Conservation (phyloP, 2,797 vertebrate species). For the Chiroxiphia lanceolata region DNA sequence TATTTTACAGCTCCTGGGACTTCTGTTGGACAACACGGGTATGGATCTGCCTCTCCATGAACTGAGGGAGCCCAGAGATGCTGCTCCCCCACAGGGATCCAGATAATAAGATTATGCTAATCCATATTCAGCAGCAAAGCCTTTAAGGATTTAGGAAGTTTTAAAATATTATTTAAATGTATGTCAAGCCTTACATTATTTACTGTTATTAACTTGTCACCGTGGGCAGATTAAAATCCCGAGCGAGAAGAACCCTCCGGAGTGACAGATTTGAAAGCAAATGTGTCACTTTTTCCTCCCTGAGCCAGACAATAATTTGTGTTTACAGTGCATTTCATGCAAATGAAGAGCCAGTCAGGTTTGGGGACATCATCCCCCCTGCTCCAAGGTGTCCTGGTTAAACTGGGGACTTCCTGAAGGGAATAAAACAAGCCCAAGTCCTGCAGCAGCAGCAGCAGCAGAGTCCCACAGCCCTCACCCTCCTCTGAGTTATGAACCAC, state of each 20-base stretch:
- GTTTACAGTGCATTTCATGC: neutral
- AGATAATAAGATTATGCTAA: neutral
- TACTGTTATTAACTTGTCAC: neutral
- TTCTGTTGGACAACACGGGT: neutral
- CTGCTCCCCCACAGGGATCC: neutral
- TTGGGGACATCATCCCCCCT: neutral
- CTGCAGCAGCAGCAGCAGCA: too few species aligned
- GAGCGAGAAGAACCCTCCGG: neutral
- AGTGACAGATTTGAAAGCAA: neutral
- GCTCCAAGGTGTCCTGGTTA: fast-evolving
- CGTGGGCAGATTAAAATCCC: neutral
- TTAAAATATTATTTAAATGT: neutral
- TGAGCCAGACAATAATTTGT: neutral
- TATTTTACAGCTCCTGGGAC: neutral
- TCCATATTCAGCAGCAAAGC: neutral
- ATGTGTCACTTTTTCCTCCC: neutral
- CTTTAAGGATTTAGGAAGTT: neutral
- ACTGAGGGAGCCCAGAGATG: neutral
- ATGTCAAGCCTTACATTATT: neutral
- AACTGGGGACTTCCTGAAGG: neutral
- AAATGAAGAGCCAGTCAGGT: neutral
- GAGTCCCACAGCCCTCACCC: neutral
- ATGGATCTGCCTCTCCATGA: fast-evolving
- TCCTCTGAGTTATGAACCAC: neutral
- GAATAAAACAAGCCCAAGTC: neutral